Evolutionary conservation across 2,888 invertebrate species (phyloP).

Genomic region (Beris morrisii): DNA sequence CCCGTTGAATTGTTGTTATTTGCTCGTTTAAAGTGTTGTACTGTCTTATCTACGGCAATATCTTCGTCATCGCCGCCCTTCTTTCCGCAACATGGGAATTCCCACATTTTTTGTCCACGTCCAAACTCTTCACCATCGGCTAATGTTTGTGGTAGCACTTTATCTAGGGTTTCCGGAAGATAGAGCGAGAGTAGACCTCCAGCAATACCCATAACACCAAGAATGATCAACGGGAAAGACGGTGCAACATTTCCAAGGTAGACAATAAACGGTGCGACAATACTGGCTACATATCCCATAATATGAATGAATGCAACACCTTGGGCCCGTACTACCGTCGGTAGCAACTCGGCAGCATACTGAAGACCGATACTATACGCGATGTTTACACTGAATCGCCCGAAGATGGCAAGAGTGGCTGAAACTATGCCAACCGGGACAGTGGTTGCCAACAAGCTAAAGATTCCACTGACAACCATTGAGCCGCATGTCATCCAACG

Average conservation of each 20-base stretch:
- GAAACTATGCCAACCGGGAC: slow-evolving; percentile 74
- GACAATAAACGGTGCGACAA: slow-evolving; percentile 81
- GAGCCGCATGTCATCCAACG: slow-evolving; percentile 84
- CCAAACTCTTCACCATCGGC: slow-evolving; percentile 87
- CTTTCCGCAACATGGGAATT: slow-evolving; percentile 76
- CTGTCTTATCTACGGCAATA: slow-evolving; percentile 40
- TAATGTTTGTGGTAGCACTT: slow-evolving; percentile 82
- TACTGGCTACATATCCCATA: slow-evolving; percentile 84
- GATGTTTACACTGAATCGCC: slow-evolving; percentile 83
- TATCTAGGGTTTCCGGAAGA: slow-evolving; percentile 83
- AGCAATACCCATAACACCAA: slow-evolving; percentile 73
- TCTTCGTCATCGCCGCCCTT: slow-evolving; percentile 55
- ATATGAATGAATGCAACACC: slow-evolving; percentile 85
- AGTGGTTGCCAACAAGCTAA: slow-evolving; percentile 75
- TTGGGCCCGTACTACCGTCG: slow-evolving; percentile 84
- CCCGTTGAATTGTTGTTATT: slow-evolving; percentile 50
- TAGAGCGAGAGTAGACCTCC: slow-evolving; percentile 78
- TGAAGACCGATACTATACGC: slow-evolving; percentile 89
- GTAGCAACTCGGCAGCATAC: slow-evolving; percentile 84
- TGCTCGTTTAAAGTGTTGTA: slow-evolving; percentile 48
- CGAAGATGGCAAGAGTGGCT: slow-evolving; percentile 77
- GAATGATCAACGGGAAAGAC: slow-evolving; percentile 73
- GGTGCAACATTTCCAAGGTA: slow-evolving; percentile 75
- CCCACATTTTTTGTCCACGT: slow-evolving; percentile 76
- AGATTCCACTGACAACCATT: slow-evolving; percentile 77